Conservation (phyloP, 92 coral and sea anemone genomes). For the Pocillopora grandis region DNA sequence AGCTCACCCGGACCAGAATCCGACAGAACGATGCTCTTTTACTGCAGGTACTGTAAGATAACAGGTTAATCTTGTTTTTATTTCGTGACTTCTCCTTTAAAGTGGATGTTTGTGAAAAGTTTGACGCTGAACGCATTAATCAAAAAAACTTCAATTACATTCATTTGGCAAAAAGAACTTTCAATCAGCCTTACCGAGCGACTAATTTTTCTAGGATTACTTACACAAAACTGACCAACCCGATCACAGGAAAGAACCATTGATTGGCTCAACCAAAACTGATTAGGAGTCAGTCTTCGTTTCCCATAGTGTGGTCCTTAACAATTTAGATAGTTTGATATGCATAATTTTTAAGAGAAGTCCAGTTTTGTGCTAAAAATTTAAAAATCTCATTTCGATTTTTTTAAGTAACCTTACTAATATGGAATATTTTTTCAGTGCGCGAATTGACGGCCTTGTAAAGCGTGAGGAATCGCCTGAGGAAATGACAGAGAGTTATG, state of each 20-base stretch:
- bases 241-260: no score
- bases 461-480: conserved; percentile 91
- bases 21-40: conserved; percentile 91
- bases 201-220: no score
- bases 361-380: no score
- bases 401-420: background rate
- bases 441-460: conserved; percentile 97
- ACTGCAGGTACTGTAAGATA: conserved; percentile 67
- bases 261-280: no score
- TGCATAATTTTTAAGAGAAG: no score
- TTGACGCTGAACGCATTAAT: background rate
- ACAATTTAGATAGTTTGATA: no score
- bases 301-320: no score
- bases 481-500: conserved; percentile 90
- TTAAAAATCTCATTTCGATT: no score
- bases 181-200: no score
- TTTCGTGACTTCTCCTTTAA: background rate
- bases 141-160: background rate
- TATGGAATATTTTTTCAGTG: conserved; percentile 51
- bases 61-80: background rate
- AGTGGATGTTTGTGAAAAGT: background rate
- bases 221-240: no score
- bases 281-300: no score
- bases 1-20: conserved; percentile 92
- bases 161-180: no score